Evolutionary conservation across 1,140 invertebrate species (phyloP), one percentile per base, ranked within the genome.

Genomic region (Aphelinus certus): DNA sequence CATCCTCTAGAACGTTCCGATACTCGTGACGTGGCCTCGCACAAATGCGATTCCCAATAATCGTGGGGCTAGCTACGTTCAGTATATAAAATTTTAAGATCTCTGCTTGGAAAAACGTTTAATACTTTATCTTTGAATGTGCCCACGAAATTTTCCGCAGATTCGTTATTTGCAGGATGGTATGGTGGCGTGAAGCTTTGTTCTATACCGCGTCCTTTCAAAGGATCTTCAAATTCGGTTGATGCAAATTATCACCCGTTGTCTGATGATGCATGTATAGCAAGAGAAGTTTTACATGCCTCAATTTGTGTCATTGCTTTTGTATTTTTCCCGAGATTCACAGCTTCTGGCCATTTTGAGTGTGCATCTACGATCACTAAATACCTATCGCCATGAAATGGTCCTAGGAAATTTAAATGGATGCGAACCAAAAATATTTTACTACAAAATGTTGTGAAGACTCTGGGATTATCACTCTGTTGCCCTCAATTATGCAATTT

Each of bases 191-290:
- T 77, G 71, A 76, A 79, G 56, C 51, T 73, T 26, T 79, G 76
- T 5, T 74, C 73, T 7, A 82, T 76, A 4, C 70, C 71, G 1
- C 70, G 49, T 7, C 71, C 43, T 3, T 66, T 72, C 1, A 80
- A 26, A 42, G 79, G 71, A 7, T 75, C 64, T 49, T 78, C 55
- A 55, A 83, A 81, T 7, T 78, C 51, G 42, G 60, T 58, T 1
- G 75, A 71, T 55, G 66, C 77, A 66, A 80, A 81, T 58, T 82
- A 79, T 2, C 58, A 43, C 1, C 76, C 82, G 63, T 83, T 83
- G 53, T 83, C 79, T 7, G 64, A 76, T 2, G 79, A 48, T 42
- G 81, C n/a, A 10, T 67, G 45, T 46, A 48, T 10, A 3, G 62
- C 51, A 47, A 66, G 56, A 1, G 58, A 46, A 47, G 1, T 47